Percentiles rank a stretch among this genome's conserved stretches.
These are phyloP conservation scores for Noctilio leporinus DNA, from an alignment of 2,113 vertebrate species.

Conservation along the genomic window DNA sequence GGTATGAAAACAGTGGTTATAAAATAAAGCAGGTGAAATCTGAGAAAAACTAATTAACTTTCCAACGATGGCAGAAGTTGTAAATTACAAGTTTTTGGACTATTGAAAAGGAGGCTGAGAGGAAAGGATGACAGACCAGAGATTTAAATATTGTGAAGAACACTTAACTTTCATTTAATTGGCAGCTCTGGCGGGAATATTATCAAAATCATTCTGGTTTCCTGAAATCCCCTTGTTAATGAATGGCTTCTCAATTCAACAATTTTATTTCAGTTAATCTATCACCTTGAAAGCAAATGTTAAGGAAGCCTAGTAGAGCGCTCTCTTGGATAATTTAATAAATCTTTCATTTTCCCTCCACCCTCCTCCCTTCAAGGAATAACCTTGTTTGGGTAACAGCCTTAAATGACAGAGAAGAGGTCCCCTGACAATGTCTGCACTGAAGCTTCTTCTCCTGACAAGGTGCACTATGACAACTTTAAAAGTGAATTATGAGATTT, in stretches of 20 bases:
- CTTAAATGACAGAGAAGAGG: constrained; percentile 55
- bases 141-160: constrained; percentile 62
- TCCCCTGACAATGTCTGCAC: constrained; percentile 54
- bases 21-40: constrained; percentile 74
- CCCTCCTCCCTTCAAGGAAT: background rate
- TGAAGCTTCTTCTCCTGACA: constrained; percentile 67
- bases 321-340: constrained; percentile 75
- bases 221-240: constrained; percentile 75
- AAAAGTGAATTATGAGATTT: constrained; percentile 73
- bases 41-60: constrained; percentile 76
- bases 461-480: constrained; percentile 61
- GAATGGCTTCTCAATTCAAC: constrained; percentile 74
- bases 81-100: constrained; percentile 71
- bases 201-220: constrained; percentile 64
- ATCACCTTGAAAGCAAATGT: constrained; percentile 69
- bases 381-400: constrained; percentile 52
- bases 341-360: constrained; percentile 56
- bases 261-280: constrained; percentile 73
- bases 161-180: constrained; percentile 70
- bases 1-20: constrained; percentile 60
- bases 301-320: constrained; percentile 62
- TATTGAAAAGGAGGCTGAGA: constrained; percentile 50
- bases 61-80: constrained; percentile 68
- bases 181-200: constrained; percentile 54
- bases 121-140: constrained; percentile 43